These are phyloP conservation scores for Ptyas mucosa DNA, from an alignment of 2,113 vertebrate species.

Conservation along the genomic window DNA sequence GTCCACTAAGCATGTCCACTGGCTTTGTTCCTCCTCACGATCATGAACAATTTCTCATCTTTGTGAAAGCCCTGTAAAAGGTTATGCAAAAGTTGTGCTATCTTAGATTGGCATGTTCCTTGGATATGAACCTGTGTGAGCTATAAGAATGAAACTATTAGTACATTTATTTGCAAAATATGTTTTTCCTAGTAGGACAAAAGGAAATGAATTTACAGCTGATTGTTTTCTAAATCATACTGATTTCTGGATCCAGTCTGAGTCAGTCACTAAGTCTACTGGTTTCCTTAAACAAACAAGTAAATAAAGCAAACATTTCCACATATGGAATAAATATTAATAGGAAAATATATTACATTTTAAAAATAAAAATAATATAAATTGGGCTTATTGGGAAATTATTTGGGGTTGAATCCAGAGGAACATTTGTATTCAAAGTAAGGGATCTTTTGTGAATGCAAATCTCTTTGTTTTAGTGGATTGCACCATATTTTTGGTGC, in stretches of 20 bases:
- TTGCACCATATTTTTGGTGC: not conserved
- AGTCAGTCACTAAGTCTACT: not conserved
- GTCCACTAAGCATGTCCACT: not conserved
- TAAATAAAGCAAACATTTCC: not conserved
- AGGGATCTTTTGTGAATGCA: not conserved
- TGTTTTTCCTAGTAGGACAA: constrained; percentile 42
- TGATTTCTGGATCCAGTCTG: not conserved
- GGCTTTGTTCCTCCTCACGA: not conserved
- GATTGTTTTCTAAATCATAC: not conserved
- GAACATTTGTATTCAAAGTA: not conserved
- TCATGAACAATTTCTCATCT: not conserved
- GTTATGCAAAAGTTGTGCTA: not conserved
- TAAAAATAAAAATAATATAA: not conserved
- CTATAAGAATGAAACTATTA: not conserved
- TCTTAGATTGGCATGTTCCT: not conserved
- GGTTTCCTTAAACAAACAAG: not conserved
- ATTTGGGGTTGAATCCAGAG: not conserved
- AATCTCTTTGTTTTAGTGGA: not conserved
- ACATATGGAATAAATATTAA: not conserved
- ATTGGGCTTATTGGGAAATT: not conserved
- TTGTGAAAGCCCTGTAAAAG: not conserved
- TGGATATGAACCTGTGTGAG: not conserved
- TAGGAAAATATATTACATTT: not conserved
- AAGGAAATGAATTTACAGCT: not conserved
- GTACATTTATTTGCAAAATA: constrained; percentile 9